phyloP scores from a whole-genome alignment of 2,113 vertebrate species.

The Mustelus asterias region DNA sequence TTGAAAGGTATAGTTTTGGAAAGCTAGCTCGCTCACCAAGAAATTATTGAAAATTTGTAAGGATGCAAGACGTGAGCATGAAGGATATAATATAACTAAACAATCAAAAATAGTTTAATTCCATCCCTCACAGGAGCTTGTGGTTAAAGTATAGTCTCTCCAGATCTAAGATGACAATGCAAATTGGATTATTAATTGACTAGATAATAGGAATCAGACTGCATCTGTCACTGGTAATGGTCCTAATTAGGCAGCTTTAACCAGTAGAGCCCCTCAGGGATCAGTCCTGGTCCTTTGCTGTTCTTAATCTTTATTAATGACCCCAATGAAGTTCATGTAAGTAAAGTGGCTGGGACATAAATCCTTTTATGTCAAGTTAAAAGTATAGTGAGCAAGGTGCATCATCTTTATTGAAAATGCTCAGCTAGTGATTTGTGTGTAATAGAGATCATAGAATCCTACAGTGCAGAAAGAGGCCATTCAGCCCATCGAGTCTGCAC shows the following conservation, averaged over 20 bases:
- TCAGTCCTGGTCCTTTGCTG: background rate
- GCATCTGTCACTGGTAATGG: constrained; percentile 12
- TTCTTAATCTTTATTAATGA: constrained; percentile 12
- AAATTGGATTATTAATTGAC: constrained; percentile 33
- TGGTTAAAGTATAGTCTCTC: constrained; percentile 4
- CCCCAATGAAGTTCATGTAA: background rate
- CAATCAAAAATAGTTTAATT: background rate
- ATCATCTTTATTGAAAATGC: constrained; percentile 11
- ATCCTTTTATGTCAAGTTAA: background rate
- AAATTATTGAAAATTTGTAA: background rate
- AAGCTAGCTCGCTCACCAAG: background rate
- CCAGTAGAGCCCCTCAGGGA: background rate
- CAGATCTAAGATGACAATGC: background rate
- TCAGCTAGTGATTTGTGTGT: background rate
- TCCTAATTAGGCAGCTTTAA: constrained; percentile 30
- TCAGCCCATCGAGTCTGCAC: no score
- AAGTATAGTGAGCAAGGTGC: background rate
- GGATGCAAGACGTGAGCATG: background rate
- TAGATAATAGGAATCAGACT: background rate
- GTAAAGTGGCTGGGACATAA: background rate
- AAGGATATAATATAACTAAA: background rate
- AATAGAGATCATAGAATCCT: no score
- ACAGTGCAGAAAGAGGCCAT: no score
- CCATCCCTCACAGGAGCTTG: background rate
- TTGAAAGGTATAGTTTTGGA: background rate